Conservation (phyloP, 2,888 invertebrate species). For the Calephelis perditalis region DNA sequence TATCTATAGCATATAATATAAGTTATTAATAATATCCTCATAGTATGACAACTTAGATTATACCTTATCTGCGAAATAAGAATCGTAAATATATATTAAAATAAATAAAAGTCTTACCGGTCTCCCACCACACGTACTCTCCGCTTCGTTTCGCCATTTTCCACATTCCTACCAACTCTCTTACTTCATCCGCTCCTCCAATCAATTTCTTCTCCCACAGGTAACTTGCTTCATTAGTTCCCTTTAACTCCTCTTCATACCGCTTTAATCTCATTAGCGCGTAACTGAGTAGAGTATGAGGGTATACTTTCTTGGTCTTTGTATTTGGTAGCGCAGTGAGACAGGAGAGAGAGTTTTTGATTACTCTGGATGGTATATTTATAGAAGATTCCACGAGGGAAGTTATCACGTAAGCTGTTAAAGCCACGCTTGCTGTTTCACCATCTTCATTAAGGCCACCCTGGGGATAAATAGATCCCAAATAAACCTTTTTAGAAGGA, state of each 20-base stretch:
- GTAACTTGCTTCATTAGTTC: slow-evolving; percentile 40
- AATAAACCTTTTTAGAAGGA: not conserved
- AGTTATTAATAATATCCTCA: no score
- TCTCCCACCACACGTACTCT: slow-evolving; percentile 90
- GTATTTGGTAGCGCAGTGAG: slow-evolving; percentile 64
- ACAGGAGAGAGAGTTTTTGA: slow-evolving; percentile 80
- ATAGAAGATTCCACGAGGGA: slow-evolving; percentile 80
- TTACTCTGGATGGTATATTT: slow-evolving; percentile 59
- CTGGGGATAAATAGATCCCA: slow-evolving; percentile 39
- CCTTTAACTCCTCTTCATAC: slow-evolving; percentile 45
- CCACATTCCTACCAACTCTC: slow-evolving; percentile 47
- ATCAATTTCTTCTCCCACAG: slow-evolving; percentile 33
- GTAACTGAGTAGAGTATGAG: slow-evolving; percentile 51
- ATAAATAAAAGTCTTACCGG: slow-evolving; percentile 55
- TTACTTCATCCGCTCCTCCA: slow-evolving; percentile 44
- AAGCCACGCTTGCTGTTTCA: slow-evolving; percentile 76
- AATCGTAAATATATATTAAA: no score
- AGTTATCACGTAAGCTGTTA: slow-evolving; percentile 84
- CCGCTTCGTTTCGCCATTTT: slow-evolving; percentile 49
- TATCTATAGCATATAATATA: no score
- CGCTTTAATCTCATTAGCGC: slow-evolving; percentile 49
- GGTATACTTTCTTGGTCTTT: slow-evolving; percentile 46
- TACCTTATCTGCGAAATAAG: no score
- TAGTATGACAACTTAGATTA: no score
- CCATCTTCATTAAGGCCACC: slow-evolving; percentile 74